phyloP scores from a whole-genome alignment of 2,113 vertebrate species.

The Cettia cetti region DNA sequence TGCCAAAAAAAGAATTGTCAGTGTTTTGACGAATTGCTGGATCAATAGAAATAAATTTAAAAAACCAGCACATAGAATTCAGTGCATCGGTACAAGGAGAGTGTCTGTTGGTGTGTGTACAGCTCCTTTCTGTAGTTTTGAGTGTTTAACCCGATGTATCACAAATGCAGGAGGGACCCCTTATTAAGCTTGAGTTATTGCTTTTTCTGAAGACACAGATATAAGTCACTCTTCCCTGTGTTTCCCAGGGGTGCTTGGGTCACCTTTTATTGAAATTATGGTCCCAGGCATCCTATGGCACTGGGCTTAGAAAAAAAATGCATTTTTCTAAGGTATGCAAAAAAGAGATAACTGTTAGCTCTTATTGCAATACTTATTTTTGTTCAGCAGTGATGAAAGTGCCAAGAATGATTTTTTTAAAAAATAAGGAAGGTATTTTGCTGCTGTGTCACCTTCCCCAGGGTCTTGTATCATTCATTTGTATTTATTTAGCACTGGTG shows the following conservation, averaged over 20 bases:
- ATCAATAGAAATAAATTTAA: background rate
- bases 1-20: background rate
- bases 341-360: background rate
- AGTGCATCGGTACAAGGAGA: background rate
- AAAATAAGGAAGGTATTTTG: background rate
- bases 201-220: background rate
- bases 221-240: background rate
- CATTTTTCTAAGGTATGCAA: background rate
- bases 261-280: background rate
- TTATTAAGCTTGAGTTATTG: background rate
- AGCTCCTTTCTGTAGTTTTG: background rate
- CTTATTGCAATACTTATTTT: background rate
- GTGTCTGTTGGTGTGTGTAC: background rate
- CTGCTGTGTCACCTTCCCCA: background rate
- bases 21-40: background rate
- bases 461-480: background rate
- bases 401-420: background rate
- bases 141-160: background rate
- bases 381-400: background rate
- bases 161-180: background rate
- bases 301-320: background rate
- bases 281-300: background rate
- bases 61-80: background rate
- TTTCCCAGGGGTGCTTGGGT: background rate
- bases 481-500: background rate